These are phyloP conservation scores for Carabus problematicus DNA, from an alignment of 2,888 invertebrate genomes.

Conservation along the genomic window DNA sequence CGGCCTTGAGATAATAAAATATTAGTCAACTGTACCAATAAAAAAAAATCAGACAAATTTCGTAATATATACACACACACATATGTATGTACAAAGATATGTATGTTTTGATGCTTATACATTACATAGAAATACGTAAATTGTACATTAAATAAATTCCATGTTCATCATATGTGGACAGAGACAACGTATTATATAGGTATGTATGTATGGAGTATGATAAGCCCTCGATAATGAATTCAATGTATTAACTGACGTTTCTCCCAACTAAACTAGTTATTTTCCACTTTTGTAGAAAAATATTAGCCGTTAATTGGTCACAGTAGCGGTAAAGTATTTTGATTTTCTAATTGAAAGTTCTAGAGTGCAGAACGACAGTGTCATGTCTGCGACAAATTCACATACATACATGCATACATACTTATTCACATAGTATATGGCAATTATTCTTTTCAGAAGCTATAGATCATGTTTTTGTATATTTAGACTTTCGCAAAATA, in stretches of 20 bases:
- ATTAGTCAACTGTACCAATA: neutral
- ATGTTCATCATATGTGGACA: neutral
- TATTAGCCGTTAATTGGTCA: too few relatives aligned
- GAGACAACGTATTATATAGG: constrained; percentile 13
- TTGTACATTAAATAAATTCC: neutral
- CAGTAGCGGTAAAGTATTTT: too few relatives aligned
- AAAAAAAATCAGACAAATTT: neutral
- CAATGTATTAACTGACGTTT: neutral
- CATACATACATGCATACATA: too few relatives aligned
- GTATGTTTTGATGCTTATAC: neutral
- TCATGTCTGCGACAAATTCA: too few relatives aligned
- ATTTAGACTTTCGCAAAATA: neutral
- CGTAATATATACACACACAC: neutral
- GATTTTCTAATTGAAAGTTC: too few relatives aligned
- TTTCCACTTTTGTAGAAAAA: too few relatives aligned
- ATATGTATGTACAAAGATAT: neutral
- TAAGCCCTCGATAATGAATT: too few relatives aligned
- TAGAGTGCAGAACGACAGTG: too few relatives aligned
- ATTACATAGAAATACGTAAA: neutral
- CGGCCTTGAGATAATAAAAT: too few relatives aligned
- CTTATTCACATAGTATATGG: neutral
- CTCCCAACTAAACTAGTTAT: neutral
- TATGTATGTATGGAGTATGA: neutral
- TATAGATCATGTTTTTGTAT: neutral
- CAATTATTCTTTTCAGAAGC: neutral